Base-by-base conservation (phyloP, 2,888 invertebrate genomes). In the Dolichomitus sp. region DNA sequence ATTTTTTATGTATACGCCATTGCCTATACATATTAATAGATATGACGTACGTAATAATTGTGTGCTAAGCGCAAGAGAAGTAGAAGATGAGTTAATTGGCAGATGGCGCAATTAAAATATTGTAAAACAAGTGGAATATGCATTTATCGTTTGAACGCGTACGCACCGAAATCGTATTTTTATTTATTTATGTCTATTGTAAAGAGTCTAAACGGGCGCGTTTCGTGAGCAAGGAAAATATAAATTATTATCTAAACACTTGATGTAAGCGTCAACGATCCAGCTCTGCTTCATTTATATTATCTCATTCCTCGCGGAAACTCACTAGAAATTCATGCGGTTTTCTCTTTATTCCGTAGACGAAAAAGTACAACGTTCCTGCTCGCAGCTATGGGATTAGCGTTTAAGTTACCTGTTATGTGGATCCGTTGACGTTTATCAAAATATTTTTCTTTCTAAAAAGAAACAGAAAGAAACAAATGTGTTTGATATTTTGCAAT, bases 151-250 rank as follows among this genome's bases (percentile, higher is more conserved):
- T 72, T 59, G 50, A 59, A 69, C 69, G 63, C 66, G 59, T 45
- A 54, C 72, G 23, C 59, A 76, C 50, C 68, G 48, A 68, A 52
- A 76, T 48, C 66, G 77, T 65, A 78, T 74, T 80, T 84, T 80
- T 87, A 89, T 89, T 89, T 89, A 89, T 89, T 89, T 89, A 82
- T 88, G 57, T 79, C 45, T 75, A 72, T 45, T 76, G 85, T 78
- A 87, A 86, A 85, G 83, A 74, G 73, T 86, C 37, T 77, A 73
- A 61, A 78, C 54, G 45, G 52, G 52, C 48, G 83, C 52, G 74
- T 77, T 42, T 77, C 57, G 74, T 48, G 17, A 11, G 48, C 57
- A 37, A 27, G 27, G 11, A n/a, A 59, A 40, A 83, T 65, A 70
- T 87, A 85, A 88, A 85, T 89, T 86, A 89, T 89, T 87, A 30